phyloP scores from a whole-genome alignment of 1,140 invertebrate species.

The Temnothorax nylanderi region DNA sequence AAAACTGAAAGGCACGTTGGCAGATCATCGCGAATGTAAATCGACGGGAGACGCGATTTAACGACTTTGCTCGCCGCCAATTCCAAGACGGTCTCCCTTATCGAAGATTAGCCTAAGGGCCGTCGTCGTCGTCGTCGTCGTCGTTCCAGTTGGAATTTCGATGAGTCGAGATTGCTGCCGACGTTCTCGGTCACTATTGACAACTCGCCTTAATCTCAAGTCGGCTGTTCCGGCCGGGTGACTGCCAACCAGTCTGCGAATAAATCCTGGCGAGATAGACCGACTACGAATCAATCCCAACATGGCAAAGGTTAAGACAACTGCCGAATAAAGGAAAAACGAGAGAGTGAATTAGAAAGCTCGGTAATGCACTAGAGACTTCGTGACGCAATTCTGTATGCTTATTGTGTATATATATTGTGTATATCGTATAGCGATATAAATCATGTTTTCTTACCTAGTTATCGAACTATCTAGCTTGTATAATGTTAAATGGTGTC shows the following conservation, averaged over 20 bases:
- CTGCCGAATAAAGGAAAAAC: background rate
- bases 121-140: slow-evolving; percentile 39
- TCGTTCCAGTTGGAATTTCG: slow-evolving; percentile 69
- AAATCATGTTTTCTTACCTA: background rate
- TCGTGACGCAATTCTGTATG: background rate
- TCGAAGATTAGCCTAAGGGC: slow-evolving; percentile 66
- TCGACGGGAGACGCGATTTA: slow-evolving; percentile 39
- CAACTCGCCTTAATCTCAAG: slow-evolving; percentile 77
- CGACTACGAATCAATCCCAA: slow-evolving; percentile 25
- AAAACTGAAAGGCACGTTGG: background rate
- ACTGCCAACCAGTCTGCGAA: slow-evolving; percentile 53
- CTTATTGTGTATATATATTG: background rate
- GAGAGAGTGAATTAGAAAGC: slow-evolving; percentile 2
- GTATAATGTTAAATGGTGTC: background rate
- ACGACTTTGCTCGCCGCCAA: slow-evolving; percentile 42
- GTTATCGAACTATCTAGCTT: background rate
- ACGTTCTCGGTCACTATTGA: slow-evolving; percentile 67
- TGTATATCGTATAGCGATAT: background rate
- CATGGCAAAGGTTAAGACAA: slow-evolving; percentile 39
- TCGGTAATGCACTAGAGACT: background rate
- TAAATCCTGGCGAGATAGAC: slow-evolving; percentile 29
- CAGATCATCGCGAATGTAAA: slow-evolving; percentile 63
- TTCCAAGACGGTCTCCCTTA: slow-evolving; percentile 64
- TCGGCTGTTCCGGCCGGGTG: slow-evolving; percentile 67
- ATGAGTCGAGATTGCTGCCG: slow-evolving; percentile 75